Evolutionary conservation across 64 coral and sea anemone species (phyloP).

Genomic region (Dendrophyllia cribrosa): DNA sequence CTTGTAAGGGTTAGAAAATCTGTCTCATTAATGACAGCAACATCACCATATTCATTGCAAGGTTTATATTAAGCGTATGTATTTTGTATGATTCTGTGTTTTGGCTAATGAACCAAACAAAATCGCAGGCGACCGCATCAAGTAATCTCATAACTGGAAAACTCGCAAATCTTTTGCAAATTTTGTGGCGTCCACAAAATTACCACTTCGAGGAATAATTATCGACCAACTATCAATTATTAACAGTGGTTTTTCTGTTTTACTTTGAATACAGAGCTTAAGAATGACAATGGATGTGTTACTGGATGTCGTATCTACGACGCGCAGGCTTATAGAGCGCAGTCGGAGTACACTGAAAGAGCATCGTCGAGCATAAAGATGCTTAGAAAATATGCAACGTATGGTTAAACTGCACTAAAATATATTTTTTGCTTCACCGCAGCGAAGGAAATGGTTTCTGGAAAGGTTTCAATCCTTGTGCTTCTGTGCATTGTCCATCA

Average conservation of each 20-base stretch:
- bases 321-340: not conserved
- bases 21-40: not conserved
- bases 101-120: not conserved
- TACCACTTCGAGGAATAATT: not conserved
- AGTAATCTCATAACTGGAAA: not conserved
- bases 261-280: constrained; percentile 20
- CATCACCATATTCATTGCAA: not conserved
- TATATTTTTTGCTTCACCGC: not conserved
- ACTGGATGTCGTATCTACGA: not conserved
- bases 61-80: not conserved
- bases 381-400: not conserved
- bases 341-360: not conserved
- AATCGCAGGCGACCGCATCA: not conserved
- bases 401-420: not conserved
- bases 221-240: constrained; percentile 21
- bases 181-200: not conserved
- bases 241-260: not conserved
- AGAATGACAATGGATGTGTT: not conserved
- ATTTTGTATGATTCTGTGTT: not conserved
- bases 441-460: not conserved
- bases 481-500: not conserved
- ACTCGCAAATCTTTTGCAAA: not conserved
- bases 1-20: not conserved
- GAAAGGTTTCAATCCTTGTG: not conserved
- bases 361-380: not conserved